Conservation (phyloP, 2,113 vertebrate species). For the Stigmatopora argus region DNA sequence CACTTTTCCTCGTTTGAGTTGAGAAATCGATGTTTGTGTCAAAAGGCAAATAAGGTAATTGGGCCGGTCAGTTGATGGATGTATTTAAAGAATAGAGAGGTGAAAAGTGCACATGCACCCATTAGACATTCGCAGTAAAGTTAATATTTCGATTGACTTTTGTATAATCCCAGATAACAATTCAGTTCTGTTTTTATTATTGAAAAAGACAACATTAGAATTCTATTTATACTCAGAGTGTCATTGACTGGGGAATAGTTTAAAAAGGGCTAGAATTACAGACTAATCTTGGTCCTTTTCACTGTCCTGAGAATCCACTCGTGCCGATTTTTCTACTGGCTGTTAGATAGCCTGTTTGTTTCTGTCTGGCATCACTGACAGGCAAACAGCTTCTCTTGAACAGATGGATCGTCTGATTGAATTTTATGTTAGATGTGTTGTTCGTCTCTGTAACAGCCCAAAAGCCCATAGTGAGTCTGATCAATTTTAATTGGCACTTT, state of each 20-base stretch:
- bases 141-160: background rate
- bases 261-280: background rate
- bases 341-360: slow-evolving; percentile 27
- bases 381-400: slow-evolving; percentile 36
- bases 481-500: slow-evolving; percentile 70
- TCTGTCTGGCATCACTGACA: slow-evolving; percentile 33
- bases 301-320: slow-evolving; percentile 15
- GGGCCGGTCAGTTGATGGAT: background rate
- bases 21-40: background rate
- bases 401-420: slow-evolving; percentile 38
- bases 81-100: background rate
- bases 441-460: slow-evolving; percentile 46
- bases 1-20: background rate
- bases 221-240: background rate
- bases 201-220: background rate
- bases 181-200: background rate
- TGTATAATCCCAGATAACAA: background rate
- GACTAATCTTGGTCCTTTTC: slow-evolving; percentile 16
- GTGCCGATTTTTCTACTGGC: slow-evolving; percentile 12
- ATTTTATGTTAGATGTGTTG: slow-evolving; percentile 56
- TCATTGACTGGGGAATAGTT: background rate
- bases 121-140: background rate
- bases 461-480: slow-evolving; percentile 66
- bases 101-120: background rate
- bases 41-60: background rate